Evolutionary conservation across 2,888 invertebrate species (phyloP).

Genomic region (Chesias legatella): DNA sequence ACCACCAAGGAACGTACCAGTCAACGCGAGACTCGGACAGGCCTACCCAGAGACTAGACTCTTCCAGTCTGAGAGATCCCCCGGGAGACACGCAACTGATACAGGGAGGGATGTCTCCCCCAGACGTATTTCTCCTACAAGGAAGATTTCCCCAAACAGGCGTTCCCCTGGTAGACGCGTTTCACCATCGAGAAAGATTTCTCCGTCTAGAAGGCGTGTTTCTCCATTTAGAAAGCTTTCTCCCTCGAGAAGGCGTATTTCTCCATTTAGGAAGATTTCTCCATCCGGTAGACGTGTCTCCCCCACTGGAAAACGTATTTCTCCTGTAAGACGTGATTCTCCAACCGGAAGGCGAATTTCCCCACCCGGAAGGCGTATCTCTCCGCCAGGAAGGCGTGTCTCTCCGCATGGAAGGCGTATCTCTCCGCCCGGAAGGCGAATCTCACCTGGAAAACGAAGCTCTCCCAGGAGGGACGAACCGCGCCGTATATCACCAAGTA

Average conservation of each 20-base stretch:
- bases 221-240: slow-evolving; percentile 15
- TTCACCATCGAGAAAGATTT: slow-evolving; percentile 28
- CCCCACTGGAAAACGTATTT: slow-evolving; percentile 12
- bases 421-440: slow-evolving; percentile 24
- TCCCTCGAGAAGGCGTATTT: slow-evolving; percentile 1
- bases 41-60: slow-evolving; percentile 4
- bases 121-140: slow-evolving; percentile 24
- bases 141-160: slow-evolving; percentile 28
- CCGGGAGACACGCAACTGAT: slow-evolving; percentile 1
- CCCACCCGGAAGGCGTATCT: slow-evolving; percentile 29
- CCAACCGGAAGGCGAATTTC: slow-evolving; percentile 29
- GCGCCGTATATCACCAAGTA: slow-evolving; percentile 31
- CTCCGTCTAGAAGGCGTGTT: slow-evolving; percentile 27
- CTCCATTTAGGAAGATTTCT: slow-evolving; percentile 12
- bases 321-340: slow-evolving; percentile 21
- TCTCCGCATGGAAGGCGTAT: slow-evolving; percentile 16
- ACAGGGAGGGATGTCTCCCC: background rate
- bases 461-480: slow-evolving; percentile 25
- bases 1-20: slow-evolving; percentile 6
- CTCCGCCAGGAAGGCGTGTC: slow-evolving; percentile 25
- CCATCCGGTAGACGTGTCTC: slow-evolving; percentile 22
- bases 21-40: slow-evolving; percentile 1
- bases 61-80: slow-evolving; percentile 8
- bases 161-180: slow-evolving; percentile 25
- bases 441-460: slow-evolving; percentile 21